These are phyloP conservation scores for Drosophila rubida DNA, from an alignment of 2,888 invertebrate species.

Conservation along the genomic window DNA sequence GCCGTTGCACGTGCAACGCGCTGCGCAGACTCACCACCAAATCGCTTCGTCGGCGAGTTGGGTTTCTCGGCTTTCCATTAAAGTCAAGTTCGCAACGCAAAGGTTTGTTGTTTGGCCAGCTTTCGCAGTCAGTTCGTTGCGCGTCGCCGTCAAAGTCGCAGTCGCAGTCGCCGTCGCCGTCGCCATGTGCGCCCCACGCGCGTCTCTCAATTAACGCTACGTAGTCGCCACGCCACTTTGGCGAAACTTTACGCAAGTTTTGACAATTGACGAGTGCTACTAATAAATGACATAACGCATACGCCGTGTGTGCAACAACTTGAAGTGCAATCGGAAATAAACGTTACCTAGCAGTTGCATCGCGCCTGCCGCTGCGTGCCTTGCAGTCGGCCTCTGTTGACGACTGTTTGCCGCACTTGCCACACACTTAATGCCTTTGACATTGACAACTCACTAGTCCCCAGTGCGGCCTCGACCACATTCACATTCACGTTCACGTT, in stretches of 20 bases:
- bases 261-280: constrained; percentile 14
- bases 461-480: constrained; percentile 20
- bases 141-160: constrained; percentile 54
- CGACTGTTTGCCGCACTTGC: constrained; percentile 20
- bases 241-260: constrained; percentile 24
- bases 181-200: constrained; percentile 12
- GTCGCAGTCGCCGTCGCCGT: constrained; percentile 48
- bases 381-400: constrained; percentile 19
- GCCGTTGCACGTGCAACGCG: constrained; percentile 67
- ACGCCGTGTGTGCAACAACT: constrained; percentile 33
- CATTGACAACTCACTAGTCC: constrained; percentile 59
- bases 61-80: constrained; percentile 44
- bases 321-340: background rate
- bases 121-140: constrained; percentile 54
- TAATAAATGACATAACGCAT: constrained; percentile 38
- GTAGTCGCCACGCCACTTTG: background rate
- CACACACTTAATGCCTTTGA: constrained; percentile 62
- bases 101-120: constrained; percentile 26
- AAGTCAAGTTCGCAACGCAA: constrained; percentile 61
- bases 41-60: constrained; percentile 44
- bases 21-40: constrained; percentile 71
- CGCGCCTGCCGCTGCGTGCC: constrained; percentile 1
- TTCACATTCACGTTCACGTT: constrained; percentile 8
- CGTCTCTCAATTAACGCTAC: constrained; percentile 4
- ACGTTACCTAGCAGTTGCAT: too few relatives aligned